Evolutionary conservation across 2,113 vertebrate species (phyloP), one percentile per base, ranked within the genome.

Genomic region (Shinisaurus crocodilurus): DNA sequence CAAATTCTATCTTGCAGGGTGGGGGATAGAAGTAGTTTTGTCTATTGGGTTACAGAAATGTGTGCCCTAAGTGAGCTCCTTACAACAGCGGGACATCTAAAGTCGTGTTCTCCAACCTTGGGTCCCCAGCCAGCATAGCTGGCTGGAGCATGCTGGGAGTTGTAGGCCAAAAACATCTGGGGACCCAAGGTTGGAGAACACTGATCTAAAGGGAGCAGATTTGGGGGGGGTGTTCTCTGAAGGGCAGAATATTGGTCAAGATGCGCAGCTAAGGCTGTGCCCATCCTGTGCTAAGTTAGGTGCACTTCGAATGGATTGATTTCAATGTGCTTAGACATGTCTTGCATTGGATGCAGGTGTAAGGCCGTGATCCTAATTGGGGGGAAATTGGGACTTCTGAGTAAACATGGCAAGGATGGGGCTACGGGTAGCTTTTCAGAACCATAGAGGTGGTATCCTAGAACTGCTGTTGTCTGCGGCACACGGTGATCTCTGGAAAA

Each of bases 1-100:
- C 93, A 94, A 43, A 67, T 60, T 45, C 89, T 70, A 16, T 90
- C 50, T n/a, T 10, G 79, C 76, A 79, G 89, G 40, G 80, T 43
- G 29, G 48, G 32, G 12, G 2, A 29, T 2, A 1, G 48, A 32
- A 5, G 48, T 25, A 16, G 40, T 79, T 32, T 43, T 4, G 34
- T 37, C 60, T 54, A 2, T 37, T 8, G 23, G 2, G 7, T 23
- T 69, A 50, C 5, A 29, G 45, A 70, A 70, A 69, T 10, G n/a
- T 43, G 15, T 50, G 5, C 12, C 3, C 34, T 5, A 40, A 29
- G 40, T 40, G 29, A 90, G 2, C 32, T 84, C 37, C 83, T 84
- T 65, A 37, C 43, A n/a, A 27, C 25, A 40, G 48, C 15, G 32
- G 45, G 40, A 77, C 7, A 37, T 74, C 15, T 40, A 37, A 27